Evolutionary conservation across 2,113 vertebrate genomes (phyloP), one percentile per base, ranked within the genome.

Genomic region (Lagopus leucura): DNA sequence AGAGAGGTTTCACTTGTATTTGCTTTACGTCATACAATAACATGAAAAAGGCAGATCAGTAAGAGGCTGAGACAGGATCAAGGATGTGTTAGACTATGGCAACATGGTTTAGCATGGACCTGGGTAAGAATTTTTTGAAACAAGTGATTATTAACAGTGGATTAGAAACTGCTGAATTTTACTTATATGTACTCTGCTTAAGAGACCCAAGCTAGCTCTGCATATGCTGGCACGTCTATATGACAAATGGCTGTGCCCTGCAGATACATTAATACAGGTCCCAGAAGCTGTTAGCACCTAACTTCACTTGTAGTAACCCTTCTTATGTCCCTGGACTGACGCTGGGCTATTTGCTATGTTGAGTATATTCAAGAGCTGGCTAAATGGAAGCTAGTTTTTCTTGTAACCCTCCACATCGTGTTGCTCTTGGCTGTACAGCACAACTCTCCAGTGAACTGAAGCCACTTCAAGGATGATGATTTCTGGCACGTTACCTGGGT

Each of bases 51-150:
- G 40, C 55, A 71, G 73, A 78, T 42, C 61, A 96, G 61, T 25
- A 54, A 82, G 58, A 83, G 61, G 30, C 16, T 60, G 61, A 73
- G 72, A 91, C 5, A 92, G 13, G 32, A 92, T 95, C 93, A 81
- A 67, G 34, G 25, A 21, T 2, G 4, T 25, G 36, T 50, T 38
- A 61, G 32, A 55, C 50, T 38, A 75, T 1, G 92, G 73, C 50
- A 95, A 67, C 20, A 22, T 6, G 28, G 36, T 38, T 80, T 86
- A 92, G 43, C 18, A 61, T 1, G 4, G 36, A 30, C 27, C 27
- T 17, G 8, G 40, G 36, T 78, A 93, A 84, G 21, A 88, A 57
- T 30, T 47, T 83, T 57, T 57, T 81, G 20, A 92, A 75, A 43
- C 32, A 86, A 88, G 25, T 11, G 20, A 50, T 84, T 50, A 60